phyloP scores from a whole-genome alignment of 64 coral and sea anemone species.

The Acropora yongei region DNA sequence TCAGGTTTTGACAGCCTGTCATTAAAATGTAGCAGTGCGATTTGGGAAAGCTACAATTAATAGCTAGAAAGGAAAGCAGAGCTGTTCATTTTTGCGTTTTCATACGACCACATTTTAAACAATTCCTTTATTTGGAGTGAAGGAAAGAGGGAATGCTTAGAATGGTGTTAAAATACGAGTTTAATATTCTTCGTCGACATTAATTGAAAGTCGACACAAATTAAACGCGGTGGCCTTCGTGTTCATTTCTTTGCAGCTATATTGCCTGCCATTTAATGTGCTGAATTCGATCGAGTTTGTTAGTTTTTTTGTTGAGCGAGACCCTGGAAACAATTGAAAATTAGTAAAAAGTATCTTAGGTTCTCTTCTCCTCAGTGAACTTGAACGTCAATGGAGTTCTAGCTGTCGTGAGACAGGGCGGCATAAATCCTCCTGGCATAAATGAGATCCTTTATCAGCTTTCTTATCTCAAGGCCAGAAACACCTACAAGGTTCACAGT shows the following conservation, averaged over 20 bases:
- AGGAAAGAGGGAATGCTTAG: neutral
- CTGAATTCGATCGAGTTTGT: too few species aligned
- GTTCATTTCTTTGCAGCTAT: neutral
- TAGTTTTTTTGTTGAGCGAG: too few species aligned
- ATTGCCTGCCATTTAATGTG: neutral
- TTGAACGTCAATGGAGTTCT: neutral
- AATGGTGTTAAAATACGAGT: neutral
- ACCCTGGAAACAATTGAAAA: neutral
- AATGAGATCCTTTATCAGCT: slow-evolving; percentile 5
- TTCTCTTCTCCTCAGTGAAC: neutral
- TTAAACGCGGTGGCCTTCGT: neutral
- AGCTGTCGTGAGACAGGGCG: neutral
- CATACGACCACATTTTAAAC: neutral
- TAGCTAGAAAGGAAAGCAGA: too few species aligned
- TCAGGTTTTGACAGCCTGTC: neutral
- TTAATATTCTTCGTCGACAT: neutral
- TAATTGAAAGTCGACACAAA: neutral
- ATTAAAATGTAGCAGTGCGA: neutral
- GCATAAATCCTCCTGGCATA: neutral
- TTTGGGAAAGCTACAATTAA: neutral
- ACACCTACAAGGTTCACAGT: neutral
- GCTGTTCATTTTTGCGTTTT: neutral
- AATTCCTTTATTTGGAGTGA: neutral
- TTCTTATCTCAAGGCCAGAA: neutral
- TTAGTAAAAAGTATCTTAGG: neutral